These are phyloP conservation scores for Drosophila fuyamai DNA, from an alignment of 1,140 invertebrate genomes.

Conservation along the genomic window DNA sequence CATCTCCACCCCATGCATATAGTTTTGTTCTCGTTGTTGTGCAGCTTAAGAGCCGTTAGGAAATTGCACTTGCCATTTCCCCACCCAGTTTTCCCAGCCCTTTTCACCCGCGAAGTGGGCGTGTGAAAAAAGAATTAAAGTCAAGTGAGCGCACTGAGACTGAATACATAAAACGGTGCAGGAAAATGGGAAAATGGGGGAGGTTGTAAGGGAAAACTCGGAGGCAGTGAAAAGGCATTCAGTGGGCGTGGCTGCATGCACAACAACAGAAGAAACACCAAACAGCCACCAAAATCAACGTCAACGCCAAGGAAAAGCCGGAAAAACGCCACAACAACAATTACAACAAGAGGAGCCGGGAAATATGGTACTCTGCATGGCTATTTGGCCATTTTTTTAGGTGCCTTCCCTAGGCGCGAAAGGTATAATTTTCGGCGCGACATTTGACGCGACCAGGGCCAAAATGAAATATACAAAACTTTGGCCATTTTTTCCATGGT, in stretches of 20 bases:
- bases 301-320: slow-evolving; percentile 76
- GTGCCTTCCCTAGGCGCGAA: slow-evolving; percentile 19
- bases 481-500: slow-evolving; percentile 13
- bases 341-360: not conserved
- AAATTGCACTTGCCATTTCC: slow-evolving; percentile 70
- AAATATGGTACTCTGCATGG: slow-evolving; percentile 44
- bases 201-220: slow-evolving; percentile 1
- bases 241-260: slow-evolving; percentile 58
- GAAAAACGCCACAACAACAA: slow-evolving; percentile 67
- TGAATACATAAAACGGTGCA: slow-evolving; percentile 75
- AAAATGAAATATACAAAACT: slow-evolving; percentile 39
- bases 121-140: slow-evolving; percentile 83
- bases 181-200: slow-evolving; percentile 3
- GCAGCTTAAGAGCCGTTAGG: slow-evolving; percentile 75
- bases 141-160: slow-evolving; percentile 83
- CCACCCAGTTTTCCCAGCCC: not conserved
- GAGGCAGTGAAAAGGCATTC: slow-evolving; percentile 54
- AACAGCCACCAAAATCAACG: slow-evolving; percentile 59
- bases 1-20: not conserved
- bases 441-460: slow-evolving; percentile 73
- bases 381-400: slow-evolving; percentile 59
- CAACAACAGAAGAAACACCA: slow-evolving; percentile 37
- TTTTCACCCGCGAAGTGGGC: slow-evolving; percentile 56
- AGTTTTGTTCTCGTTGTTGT: slow-evolving; percentile 53
- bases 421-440: slow-evolving; percentile 82